Base-by-base conservation (phyloP, 2,888 invertebrate genomes). In the Labia minor region DNA sequence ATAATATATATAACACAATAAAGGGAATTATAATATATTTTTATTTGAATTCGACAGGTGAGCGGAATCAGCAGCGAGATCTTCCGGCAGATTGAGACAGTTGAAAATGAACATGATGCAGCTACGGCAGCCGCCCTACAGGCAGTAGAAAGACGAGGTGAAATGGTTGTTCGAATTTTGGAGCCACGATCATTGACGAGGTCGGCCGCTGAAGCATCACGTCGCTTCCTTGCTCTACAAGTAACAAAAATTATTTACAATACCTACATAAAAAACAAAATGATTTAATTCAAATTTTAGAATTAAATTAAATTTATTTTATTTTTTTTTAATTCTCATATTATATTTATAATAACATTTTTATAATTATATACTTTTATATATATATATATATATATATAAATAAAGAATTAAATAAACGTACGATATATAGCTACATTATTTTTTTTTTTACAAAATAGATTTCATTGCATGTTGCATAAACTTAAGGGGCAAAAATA, bases 1-100 rank as follows among this genome's bases (percentile, higher is more conserved):
- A n/a, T n/a, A n/a, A n/a, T n/a, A n/a, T n/a, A n/a, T 11, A 37
- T 11, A 37, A 37, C 37, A 37, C 11, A 11, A 14, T 11, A 37
- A 37, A 37, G 11, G 11, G 37, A 11, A 11, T 37, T 11, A 37
- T 37, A 37, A 11, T 11, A 11, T 16, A 63, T 37, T 72, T 71
- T 73, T 72, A 79, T 79, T n/a, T n/a, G n/a, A n/a, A n/a, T n/a
- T n/a, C n/a, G n/a, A 65, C 81, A 91, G 91, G 94, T 95, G 77
- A 94, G 94, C 79, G 95, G 95, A 76, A 95, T 95, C 76, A 93
- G 93, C 80, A 92, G 91, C 77, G 95, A 95, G 83, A 94, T 95
- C 80, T 95, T 95, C 85, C 89, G 93, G 76, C 94, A 95, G 85
- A 92, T 95, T 86, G 94, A 95, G 83, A 90, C 92, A 76, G 91